Evolutionary conservation across 2,797 vertebrate genomes (phyloP).

Genomic region (Manis javanica): DNA sequence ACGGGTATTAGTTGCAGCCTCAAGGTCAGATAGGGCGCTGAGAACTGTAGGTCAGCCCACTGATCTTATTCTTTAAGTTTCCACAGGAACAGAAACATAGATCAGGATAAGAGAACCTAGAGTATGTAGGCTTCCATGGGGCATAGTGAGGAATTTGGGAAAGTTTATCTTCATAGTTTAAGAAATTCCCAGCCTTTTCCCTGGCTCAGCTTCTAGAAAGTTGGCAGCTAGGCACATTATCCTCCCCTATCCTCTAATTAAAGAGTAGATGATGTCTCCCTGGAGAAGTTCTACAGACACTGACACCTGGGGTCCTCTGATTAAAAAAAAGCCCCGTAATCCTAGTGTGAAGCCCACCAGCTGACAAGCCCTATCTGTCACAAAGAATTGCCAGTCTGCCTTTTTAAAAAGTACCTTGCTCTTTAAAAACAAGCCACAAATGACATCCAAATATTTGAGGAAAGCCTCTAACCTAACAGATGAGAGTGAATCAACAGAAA

Average conservation of each 20-base stretch:
- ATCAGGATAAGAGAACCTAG: not conserved
- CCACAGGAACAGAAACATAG: not conserved
- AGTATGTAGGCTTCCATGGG: not conserved
- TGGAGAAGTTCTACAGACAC: constrained; percentile 19
- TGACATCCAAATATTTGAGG: not conserved
- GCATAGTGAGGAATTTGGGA: not conserved
- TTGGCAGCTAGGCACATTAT: not conserved
- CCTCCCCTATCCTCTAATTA: not conserved
- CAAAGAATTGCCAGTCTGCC: not conserved
- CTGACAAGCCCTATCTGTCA: no score
- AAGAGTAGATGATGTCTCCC: not conserved
- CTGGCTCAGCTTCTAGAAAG: not conserved
- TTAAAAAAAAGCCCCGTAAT: not conserved
- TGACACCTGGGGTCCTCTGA: not conserved
- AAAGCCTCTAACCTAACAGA: not conserved
- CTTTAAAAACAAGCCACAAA: not conserved
- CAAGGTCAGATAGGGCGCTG: not conserved
- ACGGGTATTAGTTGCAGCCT: not conserved
- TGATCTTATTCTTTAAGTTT: not conserved
- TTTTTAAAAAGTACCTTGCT: not conserved
- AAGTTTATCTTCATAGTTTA: not conserved
- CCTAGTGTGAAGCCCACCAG: not conserved
- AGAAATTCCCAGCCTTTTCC: not conserved
- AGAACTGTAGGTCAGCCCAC: not conserved
- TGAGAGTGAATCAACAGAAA: not conserved